Evolutionary conservation across 2,113 vertebrate species (phyloP).

Genomic region (Glaucidium brasilianum): DNA sequence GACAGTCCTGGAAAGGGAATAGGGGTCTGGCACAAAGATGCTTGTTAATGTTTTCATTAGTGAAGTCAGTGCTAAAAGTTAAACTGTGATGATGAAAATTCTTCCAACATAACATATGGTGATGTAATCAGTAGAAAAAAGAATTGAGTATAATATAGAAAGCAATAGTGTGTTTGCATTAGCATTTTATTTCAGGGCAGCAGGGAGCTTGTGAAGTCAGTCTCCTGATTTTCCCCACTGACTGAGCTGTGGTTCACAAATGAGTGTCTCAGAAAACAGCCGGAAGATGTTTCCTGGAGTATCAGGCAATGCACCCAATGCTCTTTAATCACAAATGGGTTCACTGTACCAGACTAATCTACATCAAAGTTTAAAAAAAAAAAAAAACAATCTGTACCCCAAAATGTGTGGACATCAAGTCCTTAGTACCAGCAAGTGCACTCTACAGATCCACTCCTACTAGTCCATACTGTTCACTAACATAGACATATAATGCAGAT

Average conservation of each 20-base stretch:
- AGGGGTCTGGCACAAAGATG: not conserved
- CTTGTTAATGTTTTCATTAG: not conserved
- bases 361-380: not conserved
- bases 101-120: not conserved
- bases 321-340: not conserved
- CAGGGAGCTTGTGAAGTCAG: not conserved
- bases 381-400: accelerated
- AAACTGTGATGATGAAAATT: not conserved
- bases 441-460: not conserved
- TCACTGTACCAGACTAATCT: not conserved
- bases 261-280: not conserved
- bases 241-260: not conserved
- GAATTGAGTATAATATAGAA: not conserved
- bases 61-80: not conserved
- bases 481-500: not conserved
- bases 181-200: not conserved
- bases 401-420: not conserved
- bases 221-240: not conserved
- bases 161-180: not conserved
- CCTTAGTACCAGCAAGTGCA: not conserved
- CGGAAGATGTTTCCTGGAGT: not conserved
- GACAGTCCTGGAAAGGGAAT: not conserved
- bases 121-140: not conserved
- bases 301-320: not conserved
- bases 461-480: not conserved